Conservation (phyloP, 2,113 vertebrate species). For the Onychorhynchus coronatus region DNA sequence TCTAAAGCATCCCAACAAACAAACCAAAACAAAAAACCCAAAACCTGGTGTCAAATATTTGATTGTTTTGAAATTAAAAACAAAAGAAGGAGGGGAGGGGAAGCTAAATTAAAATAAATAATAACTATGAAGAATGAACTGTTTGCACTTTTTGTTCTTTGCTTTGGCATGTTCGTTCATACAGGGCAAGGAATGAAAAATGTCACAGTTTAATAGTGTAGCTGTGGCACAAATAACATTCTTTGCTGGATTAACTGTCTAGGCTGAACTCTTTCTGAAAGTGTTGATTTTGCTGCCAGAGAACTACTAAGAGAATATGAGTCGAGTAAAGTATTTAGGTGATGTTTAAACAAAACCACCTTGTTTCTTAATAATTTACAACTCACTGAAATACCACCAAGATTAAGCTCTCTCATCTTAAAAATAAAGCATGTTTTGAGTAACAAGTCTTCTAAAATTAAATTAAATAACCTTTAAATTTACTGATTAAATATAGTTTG, state of each 20-base stretch:
- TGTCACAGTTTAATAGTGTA: not conserved
- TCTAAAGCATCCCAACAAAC: not conserved
- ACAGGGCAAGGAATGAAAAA: not conserved
- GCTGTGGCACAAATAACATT: not conserved
- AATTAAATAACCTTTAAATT: not conserved
- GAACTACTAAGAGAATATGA: not conserved
- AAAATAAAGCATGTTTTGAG: not conserved
- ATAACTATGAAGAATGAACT: not conserved
- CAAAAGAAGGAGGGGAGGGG: accelerated
- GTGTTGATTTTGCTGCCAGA: not conserved
- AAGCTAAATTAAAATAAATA: not conserved
- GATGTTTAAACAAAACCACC: not conserved
- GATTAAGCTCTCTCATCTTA: not conserved
- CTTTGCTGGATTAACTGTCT: not conserved
- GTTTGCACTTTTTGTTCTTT: not conserved
- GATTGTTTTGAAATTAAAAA: not conserved
- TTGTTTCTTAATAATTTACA: not conserved
- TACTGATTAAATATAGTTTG: not conserved
- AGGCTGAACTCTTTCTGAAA: not conserved
- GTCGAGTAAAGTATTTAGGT: not conserved
- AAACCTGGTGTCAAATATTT: not conserved
- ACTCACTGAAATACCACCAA: not conserved
- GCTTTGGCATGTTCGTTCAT: not conserved
- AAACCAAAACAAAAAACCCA: not conserved
- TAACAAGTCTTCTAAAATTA: not conserved